Evolutionary conservation across 2,888 invertebrate genomes (phyloP).

Genomic region (Hypselothyrea guttata): DNA sequence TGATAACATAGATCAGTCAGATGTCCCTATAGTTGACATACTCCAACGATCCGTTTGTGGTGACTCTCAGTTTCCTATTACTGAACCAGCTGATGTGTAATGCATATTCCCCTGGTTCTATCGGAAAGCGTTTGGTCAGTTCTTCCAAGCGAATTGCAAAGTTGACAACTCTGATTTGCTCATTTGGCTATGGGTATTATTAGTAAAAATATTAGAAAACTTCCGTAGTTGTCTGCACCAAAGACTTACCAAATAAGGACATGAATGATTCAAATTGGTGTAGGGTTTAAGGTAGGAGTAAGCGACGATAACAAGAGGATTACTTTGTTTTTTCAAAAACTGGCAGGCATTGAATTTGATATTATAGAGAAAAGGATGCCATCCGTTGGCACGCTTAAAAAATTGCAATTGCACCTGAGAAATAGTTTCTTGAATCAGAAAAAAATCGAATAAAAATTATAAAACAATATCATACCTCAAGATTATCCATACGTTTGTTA

Average conservation of each 20-base stretch:
- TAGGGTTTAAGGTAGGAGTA: not conserved
- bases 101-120: not conserved
- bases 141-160: not conserved
- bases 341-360: not conserved
- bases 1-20: too few relatives aligned
- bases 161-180: not conserved
- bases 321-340: not conserved
- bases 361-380: not conserved
- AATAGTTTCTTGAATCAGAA: too few relatives aligned
- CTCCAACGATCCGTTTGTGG: not conserved
- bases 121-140: not conserved
- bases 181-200: not conserved
- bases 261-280: constrained; percentile 1
- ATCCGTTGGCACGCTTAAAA: constrained; percentile 6
- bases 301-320: accelerated
- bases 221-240: too few relatives aligned
- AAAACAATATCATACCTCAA: constrained; percentile 10
- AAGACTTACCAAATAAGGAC: not conserved
- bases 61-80: not conserved
- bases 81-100: not conserved
- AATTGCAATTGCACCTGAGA: constrained; percentile 11
- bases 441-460: too few relatives aligned
- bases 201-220: too few relatives aligned
- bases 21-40: not conserved
- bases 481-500: not conserved